These are phyloP conservation scores for Echinops telfairi DNA, from an alignment of 2,113 vertebrate species.

Conservation along the genomic window DNA sequence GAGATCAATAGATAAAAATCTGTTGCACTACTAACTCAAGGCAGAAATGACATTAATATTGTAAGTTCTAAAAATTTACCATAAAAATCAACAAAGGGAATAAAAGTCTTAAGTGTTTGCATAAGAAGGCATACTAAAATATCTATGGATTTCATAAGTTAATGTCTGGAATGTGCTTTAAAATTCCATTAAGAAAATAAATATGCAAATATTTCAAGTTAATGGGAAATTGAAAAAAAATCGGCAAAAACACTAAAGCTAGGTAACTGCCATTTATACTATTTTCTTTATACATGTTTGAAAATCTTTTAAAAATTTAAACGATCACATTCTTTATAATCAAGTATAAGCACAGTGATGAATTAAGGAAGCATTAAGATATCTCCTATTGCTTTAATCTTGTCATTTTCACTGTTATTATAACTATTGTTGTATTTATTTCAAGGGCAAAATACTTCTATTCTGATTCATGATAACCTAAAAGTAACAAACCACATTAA, in stretches of 20 bases:
- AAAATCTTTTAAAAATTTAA: conserved; percentile 41
- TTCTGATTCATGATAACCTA: conserved; percentile 28
- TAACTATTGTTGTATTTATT: background rate
- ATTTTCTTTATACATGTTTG: conserved; percentile 1
- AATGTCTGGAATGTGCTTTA: background rate
- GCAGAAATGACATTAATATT: conserved; percentile 32
- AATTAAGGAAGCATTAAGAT: conserved; percentile 45
- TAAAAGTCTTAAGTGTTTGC: too few species aligned
- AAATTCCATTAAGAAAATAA: background rate
- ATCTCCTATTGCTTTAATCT: background rate
- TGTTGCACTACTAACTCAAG: background rate
- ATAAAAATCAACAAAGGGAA: background rate
- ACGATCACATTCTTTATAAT: conserved; percentile 13
- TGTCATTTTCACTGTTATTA: too few species aligned
- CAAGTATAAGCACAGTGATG: conserved; percentile 25
- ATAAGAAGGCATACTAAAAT: too few species aligned
- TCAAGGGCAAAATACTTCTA: conserved; percentile 36
- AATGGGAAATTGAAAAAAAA: conserved; percentile 39
- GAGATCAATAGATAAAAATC: background rate
- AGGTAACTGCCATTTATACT: background rate
- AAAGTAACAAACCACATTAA: conserved; percentile 1
- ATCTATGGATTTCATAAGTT: background rate
- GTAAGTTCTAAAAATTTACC: conserved; percentile 40
- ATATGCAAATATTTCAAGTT: background rate
- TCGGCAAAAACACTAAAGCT: conserved; percentile 29